These are phyloP conservation scores for Archips crataeganus DNA, from an alignment of 2,888 invertebrate species.

Conservation along the genomic window DNA sequence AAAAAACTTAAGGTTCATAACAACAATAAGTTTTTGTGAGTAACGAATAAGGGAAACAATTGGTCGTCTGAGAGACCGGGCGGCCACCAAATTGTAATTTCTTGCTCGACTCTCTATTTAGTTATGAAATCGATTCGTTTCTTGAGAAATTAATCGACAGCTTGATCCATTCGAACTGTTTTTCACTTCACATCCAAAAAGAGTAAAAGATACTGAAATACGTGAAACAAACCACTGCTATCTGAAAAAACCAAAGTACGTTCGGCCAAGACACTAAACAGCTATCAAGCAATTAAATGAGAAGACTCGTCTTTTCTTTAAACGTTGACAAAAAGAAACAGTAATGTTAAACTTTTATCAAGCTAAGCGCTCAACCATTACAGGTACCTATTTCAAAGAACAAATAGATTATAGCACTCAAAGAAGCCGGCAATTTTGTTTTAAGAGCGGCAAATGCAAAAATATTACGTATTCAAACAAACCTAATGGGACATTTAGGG, in stretches of 20 bases:
- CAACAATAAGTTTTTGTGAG: conserved; percentile 50
- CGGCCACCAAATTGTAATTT: conserved; percentile 57
- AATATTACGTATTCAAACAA: conserved; percentile 87
- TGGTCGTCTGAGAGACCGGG: conserved; percentile 49
- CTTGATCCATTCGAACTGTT: conserved; percentile 51
- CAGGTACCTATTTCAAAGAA: conserved; percentile 81
- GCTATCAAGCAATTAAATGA: conserved; percentile 34
- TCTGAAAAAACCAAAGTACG: conserved; percentile 16
- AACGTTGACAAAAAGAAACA: conserved; percentile 55
- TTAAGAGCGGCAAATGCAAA: conserved; percentile 85
- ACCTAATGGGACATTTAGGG: conserved; percentile 86
- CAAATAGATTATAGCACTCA: conserved; percentile 85
- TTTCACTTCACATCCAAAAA: conserved; percentile 48
- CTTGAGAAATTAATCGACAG: conserved; percentile 55
- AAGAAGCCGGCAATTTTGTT: conserved; percentile 84
- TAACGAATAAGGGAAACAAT: conserved; percentile 54
- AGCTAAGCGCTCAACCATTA: conserved; percentile 79
- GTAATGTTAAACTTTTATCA: conserved; percentile 75
- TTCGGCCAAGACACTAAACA: conserved; percentile 20
- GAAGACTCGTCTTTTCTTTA: conserved; percentile 29
- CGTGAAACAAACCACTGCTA: conserved; percentile 35
- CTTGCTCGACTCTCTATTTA: conserved; percentile 61
- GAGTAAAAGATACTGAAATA: conserved; percentile 45
- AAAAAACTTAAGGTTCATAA: conserved; percentile 6
- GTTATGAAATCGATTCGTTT: conserved; percentile 66